Percentiles rank a stretch among this genome's conserved stretches.
phyloP scores from a whole-genome alignment of 2,797 vertebrate genomes.

The Pseudochirops corinnae region DNA sequence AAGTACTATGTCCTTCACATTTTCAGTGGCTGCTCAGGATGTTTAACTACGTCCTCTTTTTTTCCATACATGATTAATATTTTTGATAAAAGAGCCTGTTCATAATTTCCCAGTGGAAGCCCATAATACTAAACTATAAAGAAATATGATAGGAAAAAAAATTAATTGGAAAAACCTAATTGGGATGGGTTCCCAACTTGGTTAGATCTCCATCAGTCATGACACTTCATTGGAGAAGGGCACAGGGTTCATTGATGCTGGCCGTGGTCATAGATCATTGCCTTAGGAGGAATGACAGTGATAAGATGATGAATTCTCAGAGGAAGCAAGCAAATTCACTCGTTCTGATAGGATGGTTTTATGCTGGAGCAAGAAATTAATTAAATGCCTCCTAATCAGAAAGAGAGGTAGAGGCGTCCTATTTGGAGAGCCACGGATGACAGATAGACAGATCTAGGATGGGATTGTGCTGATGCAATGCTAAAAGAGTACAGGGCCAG shows the following conservation, averaged over 20 bases:
- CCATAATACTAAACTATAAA: background rate
- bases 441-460: background rate
- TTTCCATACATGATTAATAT: background rate
- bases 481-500: background rate
- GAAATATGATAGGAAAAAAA: background rate
- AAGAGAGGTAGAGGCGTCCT: background rate
- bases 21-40: background rate
- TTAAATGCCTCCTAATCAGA: background rate
- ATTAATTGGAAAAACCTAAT: background rate
- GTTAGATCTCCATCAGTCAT: background rate
- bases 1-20: background rate
- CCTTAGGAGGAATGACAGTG: background rate
- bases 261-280: background rate
- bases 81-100: background rate
- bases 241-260: background rate
- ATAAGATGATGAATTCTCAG: background rate
- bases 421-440: background rate
- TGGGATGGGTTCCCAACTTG: background rate
- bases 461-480: background rate
- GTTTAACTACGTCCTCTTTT: background rate
- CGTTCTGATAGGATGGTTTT: background rate
- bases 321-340: background rate
- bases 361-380: background rate
- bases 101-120: background rate
- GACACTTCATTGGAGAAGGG: background rate